Evolutionary conservation across 2,888 invertebrate species (phyloP).

Genomic region (Rhagonycha lutea): DNA sequence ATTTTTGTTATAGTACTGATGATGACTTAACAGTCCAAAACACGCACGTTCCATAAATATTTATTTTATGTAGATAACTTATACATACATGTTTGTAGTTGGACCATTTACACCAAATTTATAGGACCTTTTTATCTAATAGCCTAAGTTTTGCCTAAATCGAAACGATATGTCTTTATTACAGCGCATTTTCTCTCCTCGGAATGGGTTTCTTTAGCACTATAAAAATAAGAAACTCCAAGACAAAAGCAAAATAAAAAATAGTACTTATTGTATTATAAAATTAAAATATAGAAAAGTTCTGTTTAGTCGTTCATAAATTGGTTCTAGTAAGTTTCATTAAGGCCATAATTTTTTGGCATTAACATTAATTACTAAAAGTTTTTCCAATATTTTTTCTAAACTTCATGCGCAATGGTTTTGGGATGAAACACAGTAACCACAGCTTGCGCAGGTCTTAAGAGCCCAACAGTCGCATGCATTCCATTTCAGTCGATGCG

Average conservation of each 20-base stretch:
- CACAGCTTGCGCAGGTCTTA: slow-evolving; percentile 14
- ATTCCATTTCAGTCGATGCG: slow-evolving; percentile 38
- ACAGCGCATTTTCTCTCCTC: background rate
- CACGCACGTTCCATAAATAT: background rate
- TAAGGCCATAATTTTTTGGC: background rate
- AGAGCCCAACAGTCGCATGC: slow-evolving; percentile 15
- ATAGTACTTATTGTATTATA: background rate
- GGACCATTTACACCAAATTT: background rate
- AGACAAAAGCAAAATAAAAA: background rate
- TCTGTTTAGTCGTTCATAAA: background rate
- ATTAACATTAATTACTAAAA: background rate
- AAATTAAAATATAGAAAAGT: background rate
- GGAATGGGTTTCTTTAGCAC: background rate
- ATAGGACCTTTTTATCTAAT: background rate
- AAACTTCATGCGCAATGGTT: background rate
- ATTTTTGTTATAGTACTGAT: background rate
- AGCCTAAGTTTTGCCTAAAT: background rate
- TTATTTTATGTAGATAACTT: background rate
- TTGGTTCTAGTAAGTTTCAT: background rate
- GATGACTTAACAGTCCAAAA: background rate
- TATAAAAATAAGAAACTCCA: background rate
- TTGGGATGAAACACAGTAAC: background rate
- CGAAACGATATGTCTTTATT: background rate
- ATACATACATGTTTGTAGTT: background rate
- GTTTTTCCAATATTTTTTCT: background rate